Percentiles rank a stretch among this genome's conserved stretches.
Evolutionary conservation across 2,113 vertebrate genomes (phyloP).

Genomic region (Oceanodroma tethys): DNA sequence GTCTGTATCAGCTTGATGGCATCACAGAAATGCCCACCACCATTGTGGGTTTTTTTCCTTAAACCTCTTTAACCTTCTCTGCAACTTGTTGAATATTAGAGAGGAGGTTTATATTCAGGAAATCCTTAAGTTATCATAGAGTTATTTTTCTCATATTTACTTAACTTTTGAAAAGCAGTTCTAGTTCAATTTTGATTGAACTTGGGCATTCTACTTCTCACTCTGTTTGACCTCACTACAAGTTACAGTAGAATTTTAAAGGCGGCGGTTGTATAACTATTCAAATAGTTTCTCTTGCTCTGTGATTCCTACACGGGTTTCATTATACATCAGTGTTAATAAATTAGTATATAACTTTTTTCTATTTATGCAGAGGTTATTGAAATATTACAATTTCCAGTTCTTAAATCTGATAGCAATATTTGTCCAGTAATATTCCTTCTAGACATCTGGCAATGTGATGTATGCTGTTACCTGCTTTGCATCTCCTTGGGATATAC

Average conservation of each 20-base stretch:
- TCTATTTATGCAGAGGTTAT: background rate
- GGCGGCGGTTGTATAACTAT: background rate
- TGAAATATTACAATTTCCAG: background rate
- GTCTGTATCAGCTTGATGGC: background rate
- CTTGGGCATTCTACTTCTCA: background rate
- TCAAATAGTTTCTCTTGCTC: background rate
- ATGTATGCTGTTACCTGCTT: background rate
- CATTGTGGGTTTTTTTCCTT: background rate
- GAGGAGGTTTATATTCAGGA: background rate
- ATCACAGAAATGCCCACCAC: background rate
- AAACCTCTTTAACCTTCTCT: background rate
- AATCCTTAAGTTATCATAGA: background rate
- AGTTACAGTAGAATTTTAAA: background rate
- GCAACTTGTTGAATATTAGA: background rate
- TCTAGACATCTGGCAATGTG: background rate
- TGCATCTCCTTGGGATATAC: background rate
- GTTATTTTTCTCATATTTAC: background rate
- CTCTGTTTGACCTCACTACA: background rate
- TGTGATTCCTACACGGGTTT: background rate
- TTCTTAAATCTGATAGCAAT: background rate
- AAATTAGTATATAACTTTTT: background rate
- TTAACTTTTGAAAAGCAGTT: background rate
- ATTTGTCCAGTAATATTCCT: background rate
- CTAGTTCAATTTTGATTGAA: background rate
- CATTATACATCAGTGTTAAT: background rate